These are phyloP conservation scores for Lobophora halterata DNA, from an alignment of 2,888 invertebrate species.

Conservation along the genomic window DNA sequence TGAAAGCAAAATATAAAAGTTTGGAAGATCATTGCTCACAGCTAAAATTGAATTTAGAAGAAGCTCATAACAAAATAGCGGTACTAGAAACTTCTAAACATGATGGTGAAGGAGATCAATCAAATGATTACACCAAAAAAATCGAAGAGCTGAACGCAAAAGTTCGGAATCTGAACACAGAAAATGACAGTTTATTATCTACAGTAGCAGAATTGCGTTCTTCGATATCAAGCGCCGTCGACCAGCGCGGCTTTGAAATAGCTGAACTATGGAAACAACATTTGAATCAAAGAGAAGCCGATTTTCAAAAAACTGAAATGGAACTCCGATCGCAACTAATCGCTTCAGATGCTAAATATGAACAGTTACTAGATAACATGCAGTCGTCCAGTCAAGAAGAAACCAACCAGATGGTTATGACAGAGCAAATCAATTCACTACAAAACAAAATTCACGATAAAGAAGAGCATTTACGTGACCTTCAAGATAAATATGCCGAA, in stretches of 20 bases:
- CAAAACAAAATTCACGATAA: slow-evolving; percentile 71
- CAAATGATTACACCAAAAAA: slow-evolving; percentile 42
- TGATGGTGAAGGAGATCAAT: slow-evolving; percentile 36
- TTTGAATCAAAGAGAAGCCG: slow-evolving; percentile 82
- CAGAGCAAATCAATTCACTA: slow-evolving; percentile 64
- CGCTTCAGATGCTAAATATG: slow-evolving; percentile 72
- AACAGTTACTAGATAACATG: slow-evolving; percentile 66
- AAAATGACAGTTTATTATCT: slow-evolving; percentile 69
- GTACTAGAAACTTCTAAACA: slow-evolving; percentile 48
- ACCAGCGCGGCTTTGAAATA: slow-evolving; percentile 84
- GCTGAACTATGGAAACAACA: slow-evolving; percentile 87
- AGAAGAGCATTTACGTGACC: slow-evolving; percentile 61
- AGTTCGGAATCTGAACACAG: slow-evolving; percentile 59
- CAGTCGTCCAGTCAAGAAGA: slow-evolving; percentile 73
- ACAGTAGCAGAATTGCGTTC: slow-evolving; percentile 70
- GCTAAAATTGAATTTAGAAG: slow-evolving; percentile 47
- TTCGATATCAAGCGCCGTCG: slow-evolving; percentile 77
- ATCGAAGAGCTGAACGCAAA: slow-evolving; percentile 56
- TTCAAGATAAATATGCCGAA: slow-evolving; percentile 69
- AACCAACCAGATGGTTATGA: slow-evolving; percentile 62
- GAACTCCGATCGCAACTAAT: slow-evolving; percentile 75
- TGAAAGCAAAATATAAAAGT: slow-evolving; percentile 42
- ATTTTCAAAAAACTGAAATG: slow-evolving; percentile 78
- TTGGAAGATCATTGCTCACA: slow-evolving; percentile 46
- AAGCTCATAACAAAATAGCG: slow-evolving; percentile 61